phyloP scores from a whole-genome alignment of 1,140 invertebrate genomes.

The Rhagoletis zephyria region DNA sequence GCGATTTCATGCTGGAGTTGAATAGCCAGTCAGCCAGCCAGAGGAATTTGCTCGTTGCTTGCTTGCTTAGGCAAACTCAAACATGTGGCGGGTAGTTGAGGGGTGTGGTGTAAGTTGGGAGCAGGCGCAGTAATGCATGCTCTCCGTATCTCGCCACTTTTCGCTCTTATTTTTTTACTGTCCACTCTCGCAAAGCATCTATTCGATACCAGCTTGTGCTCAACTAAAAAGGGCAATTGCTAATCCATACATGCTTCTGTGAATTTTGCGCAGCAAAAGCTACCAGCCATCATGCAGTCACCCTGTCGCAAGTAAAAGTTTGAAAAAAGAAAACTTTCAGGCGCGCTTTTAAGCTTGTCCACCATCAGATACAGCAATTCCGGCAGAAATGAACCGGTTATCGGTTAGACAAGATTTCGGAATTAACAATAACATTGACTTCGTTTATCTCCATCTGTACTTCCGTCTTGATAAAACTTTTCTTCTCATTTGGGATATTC shows the following conservation, averaged over 20 bases:
- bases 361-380: neutral
- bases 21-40: constrained; percentile 34
- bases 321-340: neutral
- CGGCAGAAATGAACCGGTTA: neutral
- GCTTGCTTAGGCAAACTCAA: constrained; percentile 4
- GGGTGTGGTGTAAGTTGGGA: neutral
- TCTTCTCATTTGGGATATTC: too few species aligned
- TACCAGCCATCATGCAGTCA: neutral
- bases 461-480: too few species aligned
- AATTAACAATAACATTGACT: too few species aligned
- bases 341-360: neutral
- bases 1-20: constrained; percentile 47
- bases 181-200: neutral
- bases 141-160: neutral
- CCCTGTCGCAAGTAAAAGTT: neutral
- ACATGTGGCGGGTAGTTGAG: neutral
- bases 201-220: neutral
- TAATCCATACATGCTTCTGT: neutral
- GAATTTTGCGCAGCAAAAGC: neutral
- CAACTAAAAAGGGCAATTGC: neutral
- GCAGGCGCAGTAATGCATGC: neutral
- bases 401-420: neutral
- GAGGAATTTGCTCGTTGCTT: constrained; percentile 28
- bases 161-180: neutral
- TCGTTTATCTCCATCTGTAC: too few species aligned